phyloP scores from a whole-genome alignment of 2,888 invertebrate species.

The Perithous albicinctus region DNA sequence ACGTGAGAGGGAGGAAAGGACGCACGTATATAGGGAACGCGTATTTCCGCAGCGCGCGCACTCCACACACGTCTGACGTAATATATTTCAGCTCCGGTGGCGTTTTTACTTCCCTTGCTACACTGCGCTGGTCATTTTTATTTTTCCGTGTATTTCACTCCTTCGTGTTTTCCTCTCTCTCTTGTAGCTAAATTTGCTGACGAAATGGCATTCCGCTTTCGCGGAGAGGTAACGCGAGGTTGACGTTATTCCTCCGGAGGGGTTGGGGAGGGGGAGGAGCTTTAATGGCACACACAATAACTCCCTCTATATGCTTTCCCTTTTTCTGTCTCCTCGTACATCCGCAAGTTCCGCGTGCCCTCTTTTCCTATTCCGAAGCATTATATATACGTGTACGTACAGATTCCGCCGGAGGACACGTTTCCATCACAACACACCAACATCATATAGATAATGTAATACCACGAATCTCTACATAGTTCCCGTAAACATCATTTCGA shows the following conservation, averaged over 20 bases:
- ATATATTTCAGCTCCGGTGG: slow-evolving; percentile 60
- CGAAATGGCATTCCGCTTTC: slow-evolving; percentile 50
- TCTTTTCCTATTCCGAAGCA: neutral
- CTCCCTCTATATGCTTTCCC: slow-evolving; percentile 17
- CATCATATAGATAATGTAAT: slow-evolving; percentile 13
- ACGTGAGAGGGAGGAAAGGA: slow-evolving; percentile 19
- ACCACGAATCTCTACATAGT: slow-evolving; percentile 1
- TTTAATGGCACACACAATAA: slow-evolving; percentile 30
- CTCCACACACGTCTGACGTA: slow-evolving; percentile 51
- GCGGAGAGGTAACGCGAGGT: slow-evolving; percentile 8
- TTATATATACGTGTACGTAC: neutral
- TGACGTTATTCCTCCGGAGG: slow-evolving; percentile 1
- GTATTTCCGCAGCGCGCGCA: slow-evolving; percentile 52
- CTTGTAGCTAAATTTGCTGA: slow-evolving; percentile 49
- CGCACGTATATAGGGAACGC: slow-evolving; percentile 20
- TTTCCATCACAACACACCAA: slow-evolving; percentile 9
- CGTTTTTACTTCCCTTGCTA: slow-evolving; percentile 55
- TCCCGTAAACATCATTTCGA: slow-evolving; percentile 24
- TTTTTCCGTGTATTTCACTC: slow-evolving; percentile 31
- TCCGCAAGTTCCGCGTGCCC: neutral
- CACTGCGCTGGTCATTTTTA: slow-evolving; percentile 48
- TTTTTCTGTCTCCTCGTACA: slow-evolving; percentile 8
- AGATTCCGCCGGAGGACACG: slow-evolving; percentile 1
- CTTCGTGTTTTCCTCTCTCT: neutral
- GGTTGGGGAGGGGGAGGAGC: neutral